phyloP scores from a whole-genome alignment of 2,797 vertebrate genomes.

The Pipistrellus kuhlii region DNA sequence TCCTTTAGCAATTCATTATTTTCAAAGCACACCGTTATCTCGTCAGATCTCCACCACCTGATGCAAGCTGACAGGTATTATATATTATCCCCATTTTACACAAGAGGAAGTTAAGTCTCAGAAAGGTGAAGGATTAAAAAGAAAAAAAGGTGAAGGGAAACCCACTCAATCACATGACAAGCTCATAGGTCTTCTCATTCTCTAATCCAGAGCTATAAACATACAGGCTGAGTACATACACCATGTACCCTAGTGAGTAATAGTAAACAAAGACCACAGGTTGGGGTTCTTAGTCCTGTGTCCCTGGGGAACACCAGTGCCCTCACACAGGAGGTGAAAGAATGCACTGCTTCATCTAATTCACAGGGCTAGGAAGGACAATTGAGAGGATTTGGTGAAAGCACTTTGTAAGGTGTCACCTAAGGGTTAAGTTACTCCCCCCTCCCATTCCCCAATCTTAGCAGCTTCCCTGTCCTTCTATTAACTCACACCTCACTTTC shows the following conservation, averaged over 20 bases:
- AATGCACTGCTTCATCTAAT: neutral
- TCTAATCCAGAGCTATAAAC: neutral
- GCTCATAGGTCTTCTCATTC: neutral
- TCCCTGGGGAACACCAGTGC: neutral
- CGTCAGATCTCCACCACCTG: neutral
- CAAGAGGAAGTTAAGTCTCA: constrained; percentile 29
- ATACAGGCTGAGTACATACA: neutral
- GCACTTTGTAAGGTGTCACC: neutral
- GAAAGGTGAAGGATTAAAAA: neutral
- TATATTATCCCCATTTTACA: constrained; percentile 3
- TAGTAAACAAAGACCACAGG: neutral
- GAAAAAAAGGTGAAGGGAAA: neutral
- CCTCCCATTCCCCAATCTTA: neutral
- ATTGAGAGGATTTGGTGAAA: neutral
- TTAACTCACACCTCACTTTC: constrained; percentile 60
- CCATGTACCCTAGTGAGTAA: neutral
- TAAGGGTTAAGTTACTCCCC: neutral
- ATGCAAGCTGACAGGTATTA: neutral
- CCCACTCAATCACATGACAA: neutral
- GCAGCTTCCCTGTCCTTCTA: constrained; percentile 46
- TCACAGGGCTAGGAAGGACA: neutral
- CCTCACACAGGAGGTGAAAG: neutral
- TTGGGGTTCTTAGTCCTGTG: neutral
- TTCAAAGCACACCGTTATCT: neutral
- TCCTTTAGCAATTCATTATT: constrained; percentile 43